Base-by-base conservation (phyloP, 2,888 invertebrate genomes). In the Troglohyphantes excavatus region DNA sequence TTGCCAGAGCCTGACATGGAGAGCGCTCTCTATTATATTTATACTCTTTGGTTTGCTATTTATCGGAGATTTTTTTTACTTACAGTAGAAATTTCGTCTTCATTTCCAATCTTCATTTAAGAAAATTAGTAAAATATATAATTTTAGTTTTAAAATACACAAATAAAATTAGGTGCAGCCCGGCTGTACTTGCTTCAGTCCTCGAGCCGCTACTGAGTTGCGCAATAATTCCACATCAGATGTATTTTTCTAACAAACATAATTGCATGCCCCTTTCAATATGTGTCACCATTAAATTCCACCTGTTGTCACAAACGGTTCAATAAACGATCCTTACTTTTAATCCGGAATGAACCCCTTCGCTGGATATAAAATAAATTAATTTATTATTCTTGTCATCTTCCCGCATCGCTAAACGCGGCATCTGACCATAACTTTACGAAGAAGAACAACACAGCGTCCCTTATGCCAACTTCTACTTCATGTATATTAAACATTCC, bases 401-500 rank as follows among this genome's bases (percentile, higher is more conserved):
- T 81, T 67, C 63, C 75, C 26, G 83, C 72, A 83, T 83, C 72
- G 33, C 83, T 83, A 72, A 83, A 83, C 72, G 65, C 65, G 67
- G 75, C 21, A 83, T 83, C 39, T 39, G 39, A 43, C 76, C 67
- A 75, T 29, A 27, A 70, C n/a, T 29, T 29, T 33, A 17, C 33
- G 65, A 43, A 65, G 39, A 43, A n/a, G 17, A 39, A n/a, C 21
- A 23, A 23, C 39, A 33, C 70, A 53, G 11, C 9, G 26, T 53
- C 27, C 59, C n/a, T n/a, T n/a, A 33, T 53, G 46, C 63, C 43
- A 53, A n/a, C n/a, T n/a, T n/a, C 65, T 46, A 68, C 59, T 59
- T 82, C 75, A 53, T 82, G 81, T 82, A n/a, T n/a, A 88, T 88
- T 88, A 82, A 75, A 88, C 72, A 88, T 88, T 88, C 88, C 75